Conservation (phyloP, 2,797 vertebrate genomes). For the Salarias fasciatus region DNA sequence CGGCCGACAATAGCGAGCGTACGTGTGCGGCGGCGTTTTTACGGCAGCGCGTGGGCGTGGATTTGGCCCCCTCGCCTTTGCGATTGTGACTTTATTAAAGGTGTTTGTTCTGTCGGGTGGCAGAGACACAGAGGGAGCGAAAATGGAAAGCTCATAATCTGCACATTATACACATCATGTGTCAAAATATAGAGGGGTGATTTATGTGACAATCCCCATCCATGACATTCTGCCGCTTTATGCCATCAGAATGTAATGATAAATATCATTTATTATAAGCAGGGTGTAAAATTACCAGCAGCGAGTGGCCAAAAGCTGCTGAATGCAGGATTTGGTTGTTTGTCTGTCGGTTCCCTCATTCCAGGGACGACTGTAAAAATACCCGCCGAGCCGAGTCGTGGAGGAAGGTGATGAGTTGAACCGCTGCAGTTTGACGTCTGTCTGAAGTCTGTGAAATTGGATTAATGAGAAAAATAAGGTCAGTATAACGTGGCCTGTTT, state of each 20-base stretch:
- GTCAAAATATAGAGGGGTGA: constrained; percentile 74
- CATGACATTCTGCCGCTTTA: constrained; percentile 63
- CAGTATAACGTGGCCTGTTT: too few relatives aligned
- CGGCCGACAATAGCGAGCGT: constrained; percentile 49
- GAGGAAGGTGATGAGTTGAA: constrained; percentile 5
- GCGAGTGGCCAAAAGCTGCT: constrained; percentile 69
- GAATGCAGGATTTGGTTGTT: constrained; percentile 60
- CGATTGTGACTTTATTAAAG: constrained; percentile 82
- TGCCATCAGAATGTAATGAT: constrained; percentile 62
- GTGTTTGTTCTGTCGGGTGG: constrained; percentile 65
- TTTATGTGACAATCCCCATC: constrained; percentile 58
- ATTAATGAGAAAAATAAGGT: neutral
- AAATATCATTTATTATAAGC: constrained; percentile 70
- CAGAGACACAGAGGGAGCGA: constrained; percentile 62
- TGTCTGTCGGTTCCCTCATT: constrained; percentile 55
- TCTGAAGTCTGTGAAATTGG: neutral
- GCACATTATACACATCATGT: constrained; percentile 73
- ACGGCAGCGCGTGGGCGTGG: constrained; percentile 75
- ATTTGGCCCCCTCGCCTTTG: constrained; percentile 89
- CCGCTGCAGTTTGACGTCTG: neutral
- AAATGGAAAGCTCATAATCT: constrained; percentile 71
- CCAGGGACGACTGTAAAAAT: constrained; percentile 59
- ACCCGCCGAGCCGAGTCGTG: constrained; percentile 34
- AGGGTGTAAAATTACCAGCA: constrained; percentile 71
- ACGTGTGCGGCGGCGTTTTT: constrained; percentile 30